Evolutionary conservation across 2,888 invertebrate genomes (phyloP), one percentile per base, ranked within the genome.

Genomic region (Calliopum simillimum): DNA sequence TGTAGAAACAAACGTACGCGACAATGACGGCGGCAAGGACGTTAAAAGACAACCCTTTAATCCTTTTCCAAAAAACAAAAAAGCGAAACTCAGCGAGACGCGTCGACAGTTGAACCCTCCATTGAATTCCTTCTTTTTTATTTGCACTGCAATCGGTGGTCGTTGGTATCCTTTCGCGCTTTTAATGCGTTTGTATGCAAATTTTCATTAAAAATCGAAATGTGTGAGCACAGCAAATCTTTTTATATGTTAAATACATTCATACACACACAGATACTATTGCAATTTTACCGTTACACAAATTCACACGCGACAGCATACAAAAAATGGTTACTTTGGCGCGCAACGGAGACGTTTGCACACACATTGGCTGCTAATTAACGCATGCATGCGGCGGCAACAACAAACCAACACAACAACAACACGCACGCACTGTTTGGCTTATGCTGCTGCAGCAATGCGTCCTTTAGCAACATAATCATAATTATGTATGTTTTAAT

Each of bases 121-220:
- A 16, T 58, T 43, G 8, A 11, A n/a, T 16, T 46, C 46, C 21
- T 25, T 25, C 47, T 19, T 46, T 47, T 21, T 61, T 61, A 43
- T 44, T 25, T 16, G n/a, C 19, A 13, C 33, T 33, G 33, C 33
- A 23, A 21, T 46, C 23, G 19, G 21, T 46, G 14, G 44, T 19
- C 41, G 14, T 59, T 14, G 19, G 33, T 43, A 19, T 59, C 46
- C 47, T 46, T 62, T 47, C 21, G 33, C 33, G 2, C 3, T 33
- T 6, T 21, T 21, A 21, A 21, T 47, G 46, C 25, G 62, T 47
- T 44, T 13, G 62, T 11, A 47, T 47, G 47, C 62, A 47, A 46
- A 62, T 46, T 44, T 62, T 43, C 61, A 46, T 61, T 61, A 16
- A 58, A 58, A 58, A 53, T 23, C 53, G 19, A 53, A 58, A 33